phyloP scores from a whole-genome alignment of 2,888 invertebrate genomes.

The Callyntrura guangdongensis region DNA sequence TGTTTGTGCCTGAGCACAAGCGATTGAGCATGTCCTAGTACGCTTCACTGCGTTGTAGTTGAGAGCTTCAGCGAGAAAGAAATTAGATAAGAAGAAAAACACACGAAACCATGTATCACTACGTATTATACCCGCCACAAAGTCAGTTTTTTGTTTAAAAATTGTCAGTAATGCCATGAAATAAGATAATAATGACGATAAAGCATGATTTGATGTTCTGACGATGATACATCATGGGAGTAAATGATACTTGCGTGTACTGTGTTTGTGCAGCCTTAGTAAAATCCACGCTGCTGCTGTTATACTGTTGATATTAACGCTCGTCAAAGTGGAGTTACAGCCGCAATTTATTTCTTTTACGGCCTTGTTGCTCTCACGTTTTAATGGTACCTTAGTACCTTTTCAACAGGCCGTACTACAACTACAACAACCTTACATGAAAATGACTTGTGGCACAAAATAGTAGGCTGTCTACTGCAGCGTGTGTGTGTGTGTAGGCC shows the following conservation, averaged over 20 bases:
- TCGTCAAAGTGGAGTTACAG: background rate
- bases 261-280: conserved; percentile 14
- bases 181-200: conserved; percentile 34
- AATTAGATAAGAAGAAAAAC: background rate
- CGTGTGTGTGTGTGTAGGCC: background rate
- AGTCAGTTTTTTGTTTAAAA: conserved; percentile 5
- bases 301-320: too few relatives aligned
- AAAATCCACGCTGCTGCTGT: background rate
- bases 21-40: conserved; percentile 30
- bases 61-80: background rate
- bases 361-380: conserved; percentile 30
- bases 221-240: conserved; percentile 24
- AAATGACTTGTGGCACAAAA: background rate
- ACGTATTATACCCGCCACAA: background rate
- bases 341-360: conserved; percentile 16
- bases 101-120: background rate
- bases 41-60: conserved; percentile 20
- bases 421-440: background rate
- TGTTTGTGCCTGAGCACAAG: conserved; percentile 21
- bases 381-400: conserved; percentile 45
- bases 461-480: background rate
- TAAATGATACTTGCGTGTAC: background rate
- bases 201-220: conserved; percentile 1
- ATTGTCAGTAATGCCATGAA: conserved; percentile 18
- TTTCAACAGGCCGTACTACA: background rate